Evolutionary conservation across 23 tunicate genomes (phyloP).

Genomic region (Ascidia mentula): DNA sequence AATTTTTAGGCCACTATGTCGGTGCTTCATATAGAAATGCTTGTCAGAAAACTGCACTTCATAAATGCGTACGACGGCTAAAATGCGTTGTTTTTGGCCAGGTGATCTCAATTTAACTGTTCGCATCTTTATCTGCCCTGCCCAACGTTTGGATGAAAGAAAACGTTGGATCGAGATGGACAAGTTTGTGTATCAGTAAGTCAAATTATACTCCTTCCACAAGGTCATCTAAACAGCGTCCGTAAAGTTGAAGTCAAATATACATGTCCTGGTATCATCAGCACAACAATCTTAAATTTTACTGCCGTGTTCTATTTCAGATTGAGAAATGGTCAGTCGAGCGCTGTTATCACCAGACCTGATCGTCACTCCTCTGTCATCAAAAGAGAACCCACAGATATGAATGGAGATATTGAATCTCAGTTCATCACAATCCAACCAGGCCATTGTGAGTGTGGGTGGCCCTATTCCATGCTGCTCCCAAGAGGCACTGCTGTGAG

Average conservation of each 20-base stretch:
- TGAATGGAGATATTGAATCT: slow-evolving; percentile 45
- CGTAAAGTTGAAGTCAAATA: too few species aligned
- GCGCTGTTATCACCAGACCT: slow-evolving; percentile 47
- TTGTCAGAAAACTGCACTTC: too few species aligned
- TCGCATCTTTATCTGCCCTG: slow-evolving; percentile 75
- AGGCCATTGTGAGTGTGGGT: slow-evolving; percentile 92
- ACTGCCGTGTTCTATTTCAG: too few species aligned
- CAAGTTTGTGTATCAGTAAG: slow-evolving; percentile 73
- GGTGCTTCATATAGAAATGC: too few species aligned
- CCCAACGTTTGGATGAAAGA: slow-evolving; percentile 21
- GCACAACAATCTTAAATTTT: too few species aligned
- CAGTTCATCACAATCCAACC: not conserved
- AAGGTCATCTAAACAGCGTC: too few species aligned
- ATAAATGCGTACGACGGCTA: too few species aligned
- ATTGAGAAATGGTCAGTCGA: slow-evolving; percentile 28
- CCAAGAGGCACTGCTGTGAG: slow-evolving; percentile 81
- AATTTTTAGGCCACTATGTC: too few species aligned
- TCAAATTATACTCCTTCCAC: too few species aligned
- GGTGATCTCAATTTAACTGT: slow-evolving; percentile 58
- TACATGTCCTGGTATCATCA: too few species aligned
- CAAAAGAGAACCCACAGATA: slow-evolving; percentile 38
- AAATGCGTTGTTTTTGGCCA: too few species aligned
- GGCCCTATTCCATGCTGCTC: slow-evolving; percentile 84
- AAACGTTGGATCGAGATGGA: slow-evolving; percentile 87
- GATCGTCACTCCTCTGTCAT: slow-evolving; percentile 85